Conservation (phyloP, 2,797 vertebrate genomes). For the Sphenodon punctatus region DNA sequence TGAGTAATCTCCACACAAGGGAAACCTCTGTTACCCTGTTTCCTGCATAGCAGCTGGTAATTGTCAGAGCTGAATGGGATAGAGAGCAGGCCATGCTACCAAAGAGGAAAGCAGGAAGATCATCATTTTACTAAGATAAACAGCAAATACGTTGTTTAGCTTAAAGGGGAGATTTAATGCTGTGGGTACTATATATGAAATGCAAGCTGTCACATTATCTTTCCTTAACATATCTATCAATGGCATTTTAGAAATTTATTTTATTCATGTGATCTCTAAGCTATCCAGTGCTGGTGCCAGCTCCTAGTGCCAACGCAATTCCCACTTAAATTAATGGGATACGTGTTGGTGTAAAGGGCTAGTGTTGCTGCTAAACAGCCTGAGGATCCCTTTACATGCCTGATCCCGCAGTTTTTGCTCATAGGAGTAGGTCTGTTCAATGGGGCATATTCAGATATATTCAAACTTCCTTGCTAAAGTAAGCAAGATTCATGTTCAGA, state of each 20-base stretch:
- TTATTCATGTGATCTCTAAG: no score
- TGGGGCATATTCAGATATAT: background rate
- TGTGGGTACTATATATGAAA: background rate
- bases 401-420: background rate
- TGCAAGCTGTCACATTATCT: constrained; percentile 6
- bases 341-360: no score
- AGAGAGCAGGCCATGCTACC: background rate
- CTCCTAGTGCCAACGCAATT: no score
- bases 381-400: no score
- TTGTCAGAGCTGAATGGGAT: constrained; percentile 48
- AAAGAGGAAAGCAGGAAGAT: constrained; percentile 55
- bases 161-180: constrained; percentile 40
- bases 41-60: constrained; percentile 49
- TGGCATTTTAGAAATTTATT: background rate
- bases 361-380: no score
- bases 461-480: background rate
- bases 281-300: no score
- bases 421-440: background rate
- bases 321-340: no score
- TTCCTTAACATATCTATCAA: background rate
- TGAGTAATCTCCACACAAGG: constrained; percentile 25
- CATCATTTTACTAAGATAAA: constrained; percentile 58
- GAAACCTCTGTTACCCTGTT: constrained; percentile 40
- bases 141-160: constrained; percentile 41
- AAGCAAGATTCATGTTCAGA: background rate